Base-by-base conservation (phyloP, 2,113 vertebrate species). In the Cebus imitator region DNA sequence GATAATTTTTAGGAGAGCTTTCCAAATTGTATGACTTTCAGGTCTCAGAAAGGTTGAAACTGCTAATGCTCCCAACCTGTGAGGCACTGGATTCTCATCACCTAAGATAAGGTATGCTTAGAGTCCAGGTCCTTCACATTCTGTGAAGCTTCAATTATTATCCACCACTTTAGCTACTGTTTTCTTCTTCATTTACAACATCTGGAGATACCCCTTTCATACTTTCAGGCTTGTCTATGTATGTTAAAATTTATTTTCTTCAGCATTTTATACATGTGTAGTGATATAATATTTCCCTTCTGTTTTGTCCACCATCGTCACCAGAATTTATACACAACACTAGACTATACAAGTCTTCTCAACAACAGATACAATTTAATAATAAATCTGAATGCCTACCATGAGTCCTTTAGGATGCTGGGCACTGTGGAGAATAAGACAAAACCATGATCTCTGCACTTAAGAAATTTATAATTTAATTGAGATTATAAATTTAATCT, bases 371-470 rank as follows among this genome's bases (percentile, higher is more conserved):
- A 35, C 18, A 66, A 75, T 32, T 64, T 81, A 85, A 61, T 18
- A 91, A 61, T 95, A 72, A 64, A 70, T 73, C 17, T 72, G 16
- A 80, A 76, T 43, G 48, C 2, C 21, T 3, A 81, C 21, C 23
- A 52, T 58, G 20, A 57, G 25, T 79, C 32, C 20, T 27, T 89
- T 64, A 83, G 45, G 17, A 93, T 73, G 35, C 8, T 40, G 86
- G 43, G 14, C 30, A 87, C 78, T 82, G 6, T 50, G 35, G 1
- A 79, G 35, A 95, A 45, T 58, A 94, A 90, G 43, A 82, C 1
- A 92, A 96, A 75, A 58, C 16, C 16, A 90, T 95, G 18, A 92
- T 76, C 4, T 78, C 58, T 97, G 55, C 20, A n/a, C 13, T 87
- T 87, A 84, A 92, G n/a, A 5, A 87, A 90, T 23, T 73, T 83